These are phyloP conservation scores for Ophion ellenae DNA, from an alignment of 2,888 invertebrate genomes.

Conservation along the genomic window DNA sequence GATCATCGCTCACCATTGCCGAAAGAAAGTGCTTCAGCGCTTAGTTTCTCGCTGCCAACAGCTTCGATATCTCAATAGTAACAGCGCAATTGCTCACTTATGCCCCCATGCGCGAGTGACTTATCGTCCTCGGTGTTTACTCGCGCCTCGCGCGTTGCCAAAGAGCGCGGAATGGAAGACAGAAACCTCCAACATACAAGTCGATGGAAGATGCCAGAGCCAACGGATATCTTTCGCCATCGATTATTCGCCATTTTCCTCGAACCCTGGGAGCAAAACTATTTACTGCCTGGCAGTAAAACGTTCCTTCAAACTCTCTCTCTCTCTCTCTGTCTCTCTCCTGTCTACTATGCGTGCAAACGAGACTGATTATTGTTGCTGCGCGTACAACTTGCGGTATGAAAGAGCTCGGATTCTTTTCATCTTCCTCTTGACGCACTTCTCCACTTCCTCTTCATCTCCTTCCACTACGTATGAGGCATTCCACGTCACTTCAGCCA, in stretches of 20 bases:
- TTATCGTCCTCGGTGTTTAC: conserved; percentile 45
- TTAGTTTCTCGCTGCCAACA: too few species aligned
- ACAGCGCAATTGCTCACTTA: conserved; percentile 56
- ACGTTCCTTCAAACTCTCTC: conserved; percentile 52
- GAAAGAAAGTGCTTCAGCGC: too few species aligned
- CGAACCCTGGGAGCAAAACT: conserved; percentile 51
- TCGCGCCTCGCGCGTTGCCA: conserved; percentile 29
- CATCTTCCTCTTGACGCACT: background rate
- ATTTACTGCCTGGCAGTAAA: conserved; percentile 63
- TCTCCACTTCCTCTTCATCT: conserved; percentile 30
- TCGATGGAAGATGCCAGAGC: conserved; percentile 10
- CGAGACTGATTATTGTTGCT: conserved; percentile 52
- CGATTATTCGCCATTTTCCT: conserved; percentile 51
- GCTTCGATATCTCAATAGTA: conserved; percentile 29
- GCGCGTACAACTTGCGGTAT: conserved; percentile 1
- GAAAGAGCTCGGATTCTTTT: conserved; percentile 9
- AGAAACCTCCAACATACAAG: background rate
- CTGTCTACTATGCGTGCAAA: background rate
- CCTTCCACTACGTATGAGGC: conserved; percentile 18
- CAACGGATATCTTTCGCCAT: conserved; percentile 25
- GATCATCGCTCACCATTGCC: too few species aligned
- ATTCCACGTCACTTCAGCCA: too few species aligned
- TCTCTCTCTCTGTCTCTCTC: conserved; percentile 15
- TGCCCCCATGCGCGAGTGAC: conserved; percentile 29
- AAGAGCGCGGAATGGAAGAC: background rate